Evolutionary conservation across 2,113 vertebrate genomes (phyloP).

Genomic region (Polypterus bichir): DNA sequence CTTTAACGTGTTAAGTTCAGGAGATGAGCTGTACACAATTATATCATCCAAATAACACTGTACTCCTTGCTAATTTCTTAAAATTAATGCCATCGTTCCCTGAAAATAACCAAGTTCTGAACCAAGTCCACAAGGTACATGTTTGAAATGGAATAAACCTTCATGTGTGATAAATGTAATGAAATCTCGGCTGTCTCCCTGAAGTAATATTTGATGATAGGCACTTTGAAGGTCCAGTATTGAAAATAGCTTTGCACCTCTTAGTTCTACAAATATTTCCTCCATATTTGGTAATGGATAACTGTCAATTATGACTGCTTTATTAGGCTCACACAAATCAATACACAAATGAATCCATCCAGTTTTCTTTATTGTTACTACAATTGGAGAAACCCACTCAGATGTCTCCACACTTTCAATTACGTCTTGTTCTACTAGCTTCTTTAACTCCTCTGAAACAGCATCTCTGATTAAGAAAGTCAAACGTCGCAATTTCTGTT

Average conservation of each 20-base stretch:
- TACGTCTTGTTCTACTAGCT: too few relatives aligned
- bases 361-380: too few relatives aligned
- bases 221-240: not conserved
- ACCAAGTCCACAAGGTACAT: not conserved
- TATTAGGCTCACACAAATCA: constrained; percentile 3
- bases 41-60: not conserved
- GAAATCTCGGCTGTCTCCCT: not conserved
- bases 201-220: not conserved
- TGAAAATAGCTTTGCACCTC: not conserved
- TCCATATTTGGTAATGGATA: not conserved
- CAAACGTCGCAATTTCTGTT: too few relatives aligned
- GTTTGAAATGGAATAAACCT: not conserved
- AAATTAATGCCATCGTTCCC: not conserved
- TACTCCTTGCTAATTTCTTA: not conserved
- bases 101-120: not conserved
- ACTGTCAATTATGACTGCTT: not conserved
- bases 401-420: too few relatives aligned
- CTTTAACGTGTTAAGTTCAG: too few relatives aligned
- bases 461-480: too few relatives aligned
- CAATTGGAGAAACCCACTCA: too few relatives aligned
- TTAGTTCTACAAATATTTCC: not conserved
- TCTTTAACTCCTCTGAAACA: too few relatives aligned
- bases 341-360: too few relatives aligned
- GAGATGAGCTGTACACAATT: too few relatives aligned
- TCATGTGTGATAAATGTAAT: not conserved